Conservation (phyloP, 2,888 invertebrate species). For the Pterostichus madidus region DNA sequence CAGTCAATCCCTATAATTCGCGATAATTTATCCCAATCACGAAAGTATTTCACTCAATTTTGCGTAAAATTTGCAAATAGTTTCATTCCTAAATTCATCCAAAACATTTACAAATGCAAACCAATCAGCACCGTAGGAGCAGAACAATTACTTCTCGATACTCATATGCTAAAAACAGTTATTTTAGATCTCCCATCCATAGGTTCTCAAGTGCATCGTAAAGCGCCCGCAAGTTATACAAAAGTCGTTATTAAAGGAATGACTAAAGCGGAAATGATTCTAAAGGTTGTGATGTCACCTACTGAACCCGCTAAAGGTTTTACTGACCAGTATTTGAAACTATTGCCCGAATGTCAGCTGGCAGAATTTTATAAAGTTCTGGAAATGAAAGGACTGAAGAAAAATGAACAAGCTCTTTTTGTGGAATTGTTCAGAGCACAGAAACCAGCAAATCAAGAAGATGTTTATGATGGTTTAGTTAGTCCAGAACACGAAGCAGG, state of each 20-base stretch:
- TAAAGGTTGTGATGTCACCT: constrained; percentile 99
- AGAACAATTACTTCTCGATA: constrained; percentile 95
- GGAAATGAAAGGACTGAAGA: constrained; percentile 93
- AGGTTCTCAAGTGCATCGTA: constrained; percentile 91
- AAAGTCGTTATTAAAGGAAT: constrained; percentile 89
- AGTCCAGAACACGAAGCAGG: constrained; percentile 78
- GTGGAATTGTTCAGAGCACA: constrained; percentile 81
- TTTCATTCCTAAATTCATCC: constrained; percentile 96
- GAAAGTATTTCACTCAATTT: constrained; percentile 99
- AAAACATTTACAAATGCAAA: constrained; percentile 93
- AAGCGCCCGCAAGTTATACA: constrained; percentile 92
- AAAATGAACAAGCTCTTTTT: constrained; percentile 80
- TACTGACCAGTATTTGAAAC: constrained; percentile 92
- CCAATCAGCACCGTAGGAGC: constrained; percentile 94
- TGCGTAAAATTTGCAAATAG: constrained; percentile 97
- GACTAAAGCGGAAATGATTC: constrained; percentile 98
- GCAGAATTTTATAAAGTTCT: constrained; percentile 96
- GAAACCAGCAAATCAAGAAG: constrained; percentile 67
- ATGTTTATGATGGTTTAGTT: constrained; percentile 68
- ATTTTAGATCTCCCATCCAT: constrained; percentile 96
- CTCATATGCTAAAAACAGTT: constrained; percentile 96
- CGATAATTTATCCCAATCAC: constrained; percentile 92
- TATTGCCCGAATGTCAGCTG: constrained; percentile 93
- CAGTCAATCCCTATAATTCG: constrained; percentile 92
- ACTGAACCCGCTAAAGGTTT: constrained; percentile 89